Base-by-base conservation (phyloP, 2,888 invertebrate genomes). In the Eulithis prunata region DNA sequence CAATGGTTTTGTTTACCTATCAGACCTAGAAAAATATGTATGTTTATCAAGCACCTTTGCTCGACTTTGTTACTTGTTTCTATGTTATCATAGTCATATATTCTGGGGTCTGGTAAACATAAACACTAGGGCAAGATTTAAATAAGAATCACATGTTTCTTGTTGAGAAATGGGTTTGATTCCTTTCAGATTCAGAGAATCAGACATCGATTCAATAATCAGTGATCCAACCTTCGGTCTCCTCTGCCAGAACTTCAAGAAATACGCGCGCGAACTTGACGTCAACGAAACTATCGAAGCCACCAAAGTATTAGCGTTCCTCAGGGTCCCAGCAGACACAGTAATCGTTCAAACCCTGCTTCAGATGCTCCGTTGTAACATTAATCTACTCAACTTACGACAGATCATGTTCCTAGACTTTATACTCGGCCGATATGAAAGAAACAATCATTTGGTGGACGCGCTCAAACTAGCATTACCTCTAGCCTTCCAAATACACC, bases 401-500 rank as follows among this genome's bases (percentile, higher is more conserved):
- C 94, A 96, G 74, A 94, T 96, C 41, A 93, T 95, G 75, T 95
- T 95, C 78, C 62, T 96, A 13, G 93, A 95, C 78, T 95, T 94
- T 77, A 74, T 96, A 7, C 78, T 96, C 0, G 78, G 82, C 1
- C 90, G 91, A 66, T 93, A 94, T 57, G 86, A 93, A 49, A 75
- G 73, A 1, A 93, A 90, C 12, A 89, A 89, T 65, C 94, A 96
- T 63, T 83, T 96, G 32, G 92, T 94, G 0, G 95, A 95, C 45
- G 96, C 96, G 0, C 77, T 96, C 4, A 91, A 90, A 75, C 87
- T 95, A 0, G 96, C 96, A 0, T 75, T 96, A 10, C 96, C 96
- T 0, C 81, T 96, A 38, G 94, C 95, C 0, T 95, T 96, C 78
- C 95, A 96, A 85, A 93, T 94, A 7, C 94, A 95, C 68, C 73